Evolutionary conservation across 2,888 invertebrate genomes (phyloP), one percentile per base, ranked within the genome.

Genomic region (Proisotoma minuta): DNA sequence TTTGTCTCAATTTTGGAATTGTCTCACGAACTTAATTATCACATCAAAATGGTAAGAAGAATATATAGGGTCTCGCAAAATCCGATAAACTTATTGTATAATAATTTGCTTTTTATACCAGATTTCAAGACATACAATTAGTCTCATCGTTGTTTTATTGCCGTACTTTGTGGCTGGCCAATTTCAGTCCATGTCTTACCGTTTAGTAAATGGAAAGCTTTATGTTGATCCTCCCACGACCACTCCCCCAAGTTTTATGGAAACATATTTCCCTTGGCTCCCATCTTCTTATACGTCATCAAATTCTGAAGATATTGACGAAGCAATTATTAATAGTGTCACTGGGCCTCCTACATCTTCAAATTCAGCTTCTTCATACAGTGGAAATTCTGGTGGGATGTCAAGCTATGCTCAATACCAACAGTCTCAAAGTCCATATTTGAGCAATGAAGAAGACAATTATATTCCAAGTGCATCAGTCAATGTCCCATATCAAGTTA

Each of bases 201-300:
- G 59, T 23, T 40, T 65, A 15, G 23, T 50, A 1, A 65, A 65
- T 47, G 65, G 65, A 10, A 54, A 57, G 18, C 18, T 50, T 23
- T 53, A 49, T 15, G 18, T 60, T 3, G 39, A 48, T 20, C 47
- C 27, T 22, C 20, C 47, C 12, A 28, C 52, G 24, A 51, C 54
- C 2, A 61, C 59, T 2, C 39, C 50, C 2, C 65, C 65, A 22
- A 49, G 47, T 1, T 28, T 62, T 23, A 20, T 65, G 15, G 65
- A 65, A 59, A 65, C 62, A 12, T 51, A 56, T 34, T 62, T 65
- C 20, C 65, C 65, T 18, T 62, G 56, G 57, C 29, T 52, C 15
- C 57, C 57, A 2, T 29, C 10, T 27, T 49, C 62, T 0, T 62
- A 62, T 22, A 50, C 53, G 22, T 65, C 65, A 18, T 20, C 27